Percentiles rank a stretch among this genome's conserved stretches.
Conservation (phyloP, 2,888 invertebrate species). For the Tuberolachnus salignus region DNA sequence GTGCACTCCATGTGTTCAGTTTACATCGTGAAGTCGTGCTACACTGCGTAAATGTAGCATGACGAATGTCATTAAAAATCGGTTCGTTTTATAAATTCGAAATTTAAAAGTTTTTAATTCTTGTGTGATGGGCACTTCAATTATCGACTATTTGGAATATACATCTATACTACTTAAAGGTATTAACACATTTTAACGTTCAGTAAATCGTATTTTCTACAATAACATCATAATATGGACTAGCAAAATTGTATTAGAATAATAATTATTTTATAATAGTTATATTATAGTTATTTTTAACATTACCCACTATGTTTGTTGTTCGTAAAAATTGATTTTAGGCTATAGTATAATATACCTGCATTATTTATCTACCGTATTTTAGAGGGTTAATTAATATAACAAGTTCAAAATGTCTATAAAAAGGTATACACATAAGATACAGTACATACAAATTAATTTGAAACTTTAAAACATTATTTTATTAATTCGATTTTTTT, state of each 20-base stretch:
- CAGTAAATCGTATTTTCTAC: background rate
- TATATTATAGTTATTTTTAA: too few species aligned
- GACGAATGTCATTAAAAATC: slow-evolving; percentile 47
- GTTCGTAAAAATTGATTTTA: too few species aligned
- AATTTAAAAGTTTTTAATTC: slow-evolving; percentile 34
- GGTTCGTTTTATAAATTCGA: slow-evolving; percentile 25
- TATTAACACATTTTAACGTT: slow-evolving; percentile 4
- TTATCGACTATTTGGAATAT: slow-evolving; percentile 44
- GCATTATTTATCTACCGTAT: too few species aligned
- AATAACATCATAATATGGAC: background rate
- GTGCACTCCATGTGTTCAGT: slow-evolving; percentile 55
- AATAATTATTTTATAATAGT: too few species aligned
- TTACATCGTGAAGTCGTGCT: slow-evolving; percentile 49
- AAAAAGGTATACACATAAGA: too few species aligned
- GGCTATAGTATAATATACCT: too few species aligned
- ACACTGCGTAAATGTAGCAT: slow-evolving; percentile 50
- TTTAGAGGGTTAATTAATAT: too few species aligned
- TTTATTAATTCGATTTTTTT: too few species aligned
- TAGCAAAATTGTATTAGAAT: background rate
- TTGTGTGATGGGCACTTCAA: slow-evolving; percentile 55
- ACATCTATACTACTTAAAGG: slow-evolving; percentile 46
- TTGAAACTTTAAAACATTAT: too few species aligned
- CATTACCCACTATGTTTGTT: too few species aligned
- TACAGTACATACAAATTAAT: too few species aligned
- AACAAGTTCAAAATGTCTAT: too few species aligned